A percentile compares a stretch with the other conserved stretches of the same genome.
phyloP scores from a whole-genome alignment of 2,797 vertebrate species.

The Otus scops region DNA sequence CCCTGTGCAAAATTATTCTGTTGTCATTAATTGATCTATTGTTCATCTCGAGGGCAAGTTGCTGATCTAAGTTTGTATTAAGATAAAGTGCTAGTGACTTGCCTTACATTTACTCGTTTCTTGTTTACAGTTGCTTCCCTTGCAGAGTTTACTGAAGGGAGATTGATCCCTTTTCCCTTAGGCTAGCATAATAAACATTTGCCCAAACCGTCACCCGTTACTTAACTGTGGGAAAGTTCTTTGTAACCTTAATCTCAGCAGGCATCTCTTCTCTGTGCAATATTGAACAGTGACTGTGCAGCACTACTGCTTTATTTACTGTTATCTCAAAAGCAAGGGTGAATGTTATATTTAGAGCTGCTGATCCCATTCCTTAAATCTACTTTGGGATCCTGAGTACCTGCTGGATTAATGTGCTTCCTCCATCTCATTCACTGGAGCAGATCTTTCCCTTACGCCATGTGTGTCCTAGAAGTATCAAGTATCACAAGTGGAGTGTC shows the following conservation, averaged over 20 bases:
- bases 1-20: background rate
- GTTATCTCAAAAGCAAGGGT: background rate
- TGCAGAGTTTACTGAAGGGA: background rate
- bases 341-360: background rate
- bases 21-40: background rate
- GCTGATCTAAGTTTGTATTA: background rate
- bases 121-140: background rate
- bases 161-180: background rate
- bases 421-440: background rate
- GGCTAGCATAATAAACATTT: background rate
- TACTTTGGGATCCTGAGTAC: background rate
- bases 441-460: background rate
- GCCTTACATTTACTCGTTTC: constrained; percentile 1
- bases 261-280: background rate
- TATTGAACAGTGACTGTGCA: background rate
- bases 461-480: background rate
- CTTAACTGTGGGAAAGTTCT: background rate
- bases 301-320: background rate
- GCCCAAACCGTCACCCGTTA: background rate
- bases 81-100: constrained; percentile 65
- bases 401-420: background rate
- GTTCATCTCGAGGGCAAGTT: background rate
- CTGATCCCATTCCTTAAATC: background rate
- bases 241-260: constrained; percentile 14
- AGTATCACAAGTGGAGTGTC: background rate